phyloP scores from a whole-genome alignment of 2,113 vertebrate genomes.

The Otus sunia region DNA sequence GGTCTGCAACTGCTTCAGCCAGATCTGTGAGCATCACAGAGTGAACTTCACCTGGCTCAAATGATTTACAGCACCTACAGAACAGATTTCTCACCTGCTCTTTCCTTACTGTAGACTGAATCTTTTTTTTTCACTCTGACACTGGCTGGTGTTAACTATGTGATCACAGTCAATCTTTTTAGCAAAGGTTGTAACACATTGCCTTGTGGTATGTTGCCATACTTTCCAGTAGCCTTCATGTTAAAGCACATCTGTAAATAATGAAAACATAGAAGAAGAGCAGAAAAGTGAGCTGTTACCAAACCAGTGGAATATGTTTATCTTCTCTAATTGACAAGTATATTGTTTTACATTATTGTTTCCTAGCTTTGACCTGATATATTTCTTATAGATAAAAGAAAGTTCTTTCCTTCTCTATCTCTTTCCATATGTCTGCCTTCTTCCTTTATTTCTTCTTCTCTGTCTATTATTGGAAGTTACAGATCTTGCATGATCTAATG shows the following conservation, averaged over 20 bases:
- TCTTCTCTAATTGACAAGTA: background rate
- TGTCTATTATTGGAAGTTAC: background rate
- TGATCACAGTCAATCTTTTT: background rate
- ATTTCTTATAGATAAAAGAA: background rate
- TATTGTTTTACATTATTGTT: background rate
- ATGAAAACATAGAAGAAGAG: background rate
- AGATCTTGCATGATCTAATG: conserved; percentile 59
- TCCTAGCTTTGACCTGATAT: background rate
- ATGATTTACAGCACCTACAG: background rate
- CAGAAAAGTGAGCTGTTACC: background rate
- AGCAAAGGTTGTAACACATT: background rate
- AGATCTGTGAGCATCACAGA: background rate
- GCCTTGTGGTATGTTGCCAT: background rate
- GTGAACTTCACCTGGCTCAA: background rate
- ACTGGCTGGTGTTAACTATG: background rate
- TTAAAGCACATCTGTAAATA: background rate
- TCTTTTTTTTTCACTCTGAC: background rate
- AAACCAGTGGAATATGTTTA: background rate
- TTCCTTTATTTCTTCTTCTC: background rate
- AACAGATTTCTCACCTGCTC: background rate
- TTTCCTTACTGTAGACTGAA: background rate
- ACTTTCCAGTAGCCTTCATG: background rate
- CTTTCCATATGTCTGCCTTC: background rate
- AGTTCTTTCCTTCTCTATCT: background rate
- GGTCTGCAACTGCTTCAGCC: background rate